Evolutionary conservation across 1,140 invertebrate species (phyloP), one percentile per base, ranked within the genome.

Genomic region (Macrocentrus cingulum): DNA sequence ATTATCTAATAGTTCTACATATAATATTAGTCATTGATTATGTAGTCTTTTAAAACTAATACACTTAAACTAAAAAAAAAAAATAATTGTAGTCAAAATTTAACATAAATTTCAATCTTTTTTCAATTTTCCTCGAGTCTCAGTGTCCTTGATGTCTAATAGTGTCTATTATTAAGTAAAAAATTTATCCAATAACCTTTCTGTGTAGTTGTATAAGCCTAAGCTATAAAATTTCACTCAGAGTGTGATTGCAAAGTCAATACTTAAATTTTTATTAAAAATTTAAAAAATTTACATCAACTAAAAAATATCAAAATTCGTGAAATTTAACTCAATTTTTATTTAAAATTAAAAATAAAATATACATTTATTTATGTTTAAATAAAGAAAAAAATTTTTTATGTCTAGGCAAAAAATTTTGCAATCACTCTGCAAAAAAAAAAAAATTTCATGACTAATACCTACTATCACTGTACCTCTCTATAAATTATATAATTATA

Each of bases 91-190:
- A 48, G 32, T 29, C 11, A 11, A 32, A 53, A 54, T 32, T 44
- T 46, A 61, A 36, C 44, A 11, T 36, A 18, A 56, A 55, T 53
- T 5, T 59, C 46, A 34, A 45, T 56, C 55, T 66, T 70, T 75
- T 74, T 70, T 69, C 67, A 64, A 67, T 73, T 71, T 68, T 75
- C 51, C 65, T 72, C 67, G 63, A 63, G 60, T 67, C 67, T 80
- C 71, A 72, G 65, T 79, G 77, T 80, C 71, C 66, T 73, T 74
- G 74, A 66, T 80, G 77, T 79, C 73, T 77, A 80, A 69, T 74
- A 67, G 67, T 64, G 22, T 68, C 64, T 68, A 60, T 48, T 62
- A 65, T 66, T 65, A 70, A 69, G 60, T 59, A 60, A 69, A 66
- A 58, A 56, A 42, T n/a, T n/a, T n/a, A n/a, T n/a, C n/a, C n/a